Evolutionary conservation across 1,140 invertebrate species (phyloP).

Genomic region (Heliothis virescens): DNA sequence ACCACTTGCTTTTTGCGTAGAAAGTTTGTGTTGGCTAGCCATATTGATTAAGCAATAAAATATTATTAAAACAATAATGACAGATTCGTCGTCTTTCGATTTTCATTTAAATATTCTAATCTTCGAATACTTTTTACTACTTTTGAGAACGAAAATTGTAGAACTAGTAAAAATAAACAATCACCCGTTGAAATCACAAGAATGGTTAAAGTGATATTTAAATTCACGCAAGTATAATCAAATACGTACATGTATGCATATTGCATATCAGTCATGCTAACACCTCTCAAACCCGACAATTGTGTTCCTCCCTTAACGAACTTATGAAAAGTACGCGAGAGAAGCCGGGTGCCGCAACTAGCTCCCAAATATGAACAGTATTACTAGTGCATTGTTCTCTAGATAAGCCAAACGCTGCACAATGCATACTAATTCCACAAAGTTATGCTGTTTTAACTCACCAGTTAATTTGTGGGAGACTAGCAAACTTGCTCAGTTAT

Average conservation of each 20-base stretch:
- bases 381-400: constrained; percentile 31
- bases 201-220: too few relatives aligned
- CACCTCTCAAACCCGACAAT: background rate
- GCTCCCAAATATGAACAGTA: constrained; percentile 23
- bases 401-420: constrained; percentile 39
- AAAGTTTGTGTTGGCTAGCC: background rate
- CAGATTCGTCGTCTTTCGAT: too few relatives aligned
- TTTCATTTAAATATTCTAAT: too few relatives aligned
- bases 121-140: too few relatives aligned
- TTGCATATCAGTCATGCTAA: background rate
- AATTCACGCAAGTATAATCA: too few relatives aligned
- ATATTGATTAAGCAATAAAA: background rate
- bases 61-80: too few relatives aligned
- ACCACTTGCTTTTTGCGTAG: background rate
- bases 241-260: background rate
- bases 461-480: constrained; percentile 18
- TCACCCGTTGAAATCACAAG: too few relatives aligned
- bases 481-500: background rate
- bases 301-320: background rate
- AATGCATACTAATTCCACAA: constrained; percentile 43
- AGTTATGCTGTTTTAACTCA: constrained; percentile 39
- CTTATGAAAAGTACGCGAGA: background rate
- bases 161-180: too few relatives aligned
- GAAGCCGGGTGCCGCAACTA: background rate
- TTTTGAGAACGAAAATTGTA: too few relatives aligned